Evolutionary conservation across 2,797 vertebrate genomes (phyloP), one percentile per base, ranked within the genome.

Genomic region (Carapus acus): DNA sequence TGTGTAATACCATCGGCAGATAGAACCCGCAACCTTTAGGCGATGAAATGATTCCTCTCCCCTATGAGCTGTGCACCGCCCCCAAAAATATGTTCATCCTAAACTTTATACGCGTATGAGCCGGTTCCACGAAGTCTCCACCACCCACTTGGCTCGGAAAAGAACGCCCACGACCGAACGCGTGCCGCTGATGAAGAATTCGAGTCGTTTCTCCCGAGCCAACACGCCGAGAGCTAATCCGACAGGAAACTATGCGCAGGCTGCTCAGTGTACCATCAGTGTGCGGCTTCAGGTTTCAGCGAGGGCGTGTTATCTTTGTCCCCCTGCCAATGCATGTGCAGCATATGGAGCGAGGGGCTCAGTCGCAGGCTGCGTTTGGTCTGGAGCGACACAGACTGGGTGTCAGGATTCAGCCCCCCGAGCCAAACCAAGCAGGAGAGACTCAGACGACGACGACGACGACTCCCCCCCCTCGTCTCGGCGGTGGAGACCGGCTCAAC

Each of bases 141-240:
- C 11, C 21, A 23, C 7, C n/a, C 14, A 8, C 59, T 60, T 56
- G 46, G 38, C 47, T 16, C 2, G 17, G 47, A 21, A n/a, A n/a
- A n/a, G n/a, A n/a, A n/a, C n/a, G n/a, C n/a, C n/a, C n/a, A n/a
- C n/a, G n/a, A n/a, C n/a, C n/a, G n/a, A 64, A 33, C 8, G 3
- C 14, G 31, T 8, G 11, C 31, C 6, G 8, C 14, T 3, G 14
- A 33, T 33, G 31, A 39, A 21, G 48, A 62, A 62, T 34, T 1
- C 20, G 36, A 16, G 9, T 1, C 7, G 31, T 56, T 47, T 9
- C 44, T 46, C 53, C 43, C 20, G 54, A 37, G 33, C 43, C 55
- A 44, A 52, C 47, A 19, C 38, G 37, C 27, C 34, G 60, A 54
- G 49, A 53, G 21, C 19, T 57, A 58, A 67, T 62, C 49, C 54